Conservation (phyloP, 2,888 invertebrate genomes). For the Eulithis testata region DNA sequence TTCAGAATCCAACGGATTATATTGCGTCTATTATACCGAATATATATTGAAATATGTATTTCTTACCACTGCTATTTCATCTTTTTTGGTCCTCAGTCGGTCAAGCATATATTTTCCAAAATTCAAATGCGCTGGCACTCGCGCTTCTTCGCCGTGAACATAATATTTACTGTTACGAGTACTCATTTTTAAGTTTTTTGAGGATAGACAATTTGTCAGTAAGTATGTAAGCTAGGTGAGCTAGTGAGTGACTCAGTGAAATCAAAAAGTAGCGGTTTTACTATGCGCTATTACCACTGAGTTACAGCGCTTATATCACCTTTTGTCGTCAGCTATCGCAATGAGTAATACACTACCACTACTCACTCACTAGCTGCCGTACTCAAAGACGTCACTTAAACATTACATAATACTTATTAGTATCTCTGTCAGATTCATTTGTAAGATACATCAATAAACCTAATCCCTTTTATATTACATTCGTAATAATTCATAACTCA, state of each 20-base stretch:
- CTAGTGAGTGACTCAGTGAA: no score
- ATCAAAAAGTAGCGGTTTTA: slow-evolving; percentile 2
- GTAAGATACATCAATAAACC: no score
- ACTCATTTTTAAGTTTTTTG: slow-evolving; percentile 46
- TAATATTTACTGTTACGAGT: slow-evolving; percentile 45
- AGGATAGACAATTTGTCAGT: not conserved
- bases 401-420: no score
- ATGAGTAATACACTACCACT: not conserved
- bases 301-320: not conserved
- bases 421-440: no score
- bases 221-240: not conserved
- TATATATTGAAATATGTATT: slow-evolving; percentile 1
- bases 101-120: slow-evolving; percentile 69
- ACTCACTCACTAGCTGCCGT: no score
- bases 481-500: no score
- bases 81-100: slow-evolving; percentile 46
- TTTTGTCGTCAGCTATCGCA: not conserved
- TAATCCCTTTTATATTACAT: no score
- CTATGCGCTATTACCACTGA: not conserved
- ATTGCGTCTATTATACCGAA: not conserved
- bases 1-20: no score
- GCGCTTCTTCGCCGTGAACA: slow-evolving; percentile 57
- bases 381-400: no score
- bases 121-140: slow-evolving; percentile 68
- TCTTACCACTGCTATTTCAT: slow-evolving; percentile 65